A percentile compares a stretch with the other conserved stretches of the same genome.
phyloP scores from a whole-genome alignment of 1,140 invertebrate genomes.

The Piezodorus guildinii region DNA sequence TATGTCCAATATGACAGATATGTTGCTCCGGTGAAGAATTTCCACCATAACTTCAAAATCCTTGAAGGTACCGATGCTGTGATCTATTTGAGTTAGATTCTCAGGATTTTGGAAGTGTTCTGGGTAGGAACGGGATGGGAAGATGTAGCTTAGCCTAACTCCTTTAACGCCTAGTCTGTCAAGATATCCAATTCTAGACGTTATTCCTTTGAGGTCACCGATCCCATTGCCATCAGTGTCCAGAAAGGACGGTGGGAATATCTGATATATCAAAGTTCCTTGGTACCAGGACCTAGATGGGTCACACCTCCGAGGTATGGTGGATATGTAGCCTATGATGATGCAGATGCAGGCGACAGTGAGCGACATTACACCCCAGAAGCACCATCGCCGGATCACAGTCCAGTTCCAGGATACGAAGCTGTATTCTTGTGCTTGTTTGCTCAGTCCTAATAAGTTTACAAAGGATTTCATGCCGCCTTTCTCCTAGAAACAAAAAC shows the following conservation, averaged over 20 bases:
- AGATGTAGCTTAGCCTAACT: slow-evolving; percentile 63
- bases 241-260: slow-evolving; percentile 69
- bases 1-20: slow-evolving; percentile 60
- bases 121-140: slow-evolving; percentile 53
- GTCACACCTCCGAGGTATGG: slow-evolving; percentile 57
- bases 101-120: slow-evolving; percentile 52
- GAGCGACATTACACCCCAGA: slow-evolving; percentile 55
- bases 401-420: slow-evolving; percentile 75
- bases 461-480: slow-evolving; percentile 38
- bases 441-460: slow-evolving; percentile 44
- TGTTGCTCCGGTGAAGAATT: slow-evolving; percentile 49
- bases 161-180: slow-evolving; percentile 49
- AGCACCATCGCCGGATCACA: slow-evolving; percentile 54
- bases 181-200: slow-evolving; percentile 53
- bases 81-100: slow-evolving; percentile 47
- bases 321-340: slow-evolving; percentile 54
- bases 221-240: slow-evolving; percentile 59
- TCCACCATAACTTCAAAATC: slow-evolving; percentile 51
- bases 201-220: slow-evolving; percentile 59
- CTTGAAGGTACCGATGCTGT: slow-evolving; percentile 46
- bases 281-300: slow-evolving; percentile 62
- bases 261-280: slow-evolving; percentile 67
- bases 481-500: slow-evolving; percentile 38
- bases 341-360: slow-evolving; percentile 54
- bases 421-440: slow-evolving; percentile 44